Conservation (phyloP, 2,113 vertebrate species). For the Heterochromis multidens region DNA sequence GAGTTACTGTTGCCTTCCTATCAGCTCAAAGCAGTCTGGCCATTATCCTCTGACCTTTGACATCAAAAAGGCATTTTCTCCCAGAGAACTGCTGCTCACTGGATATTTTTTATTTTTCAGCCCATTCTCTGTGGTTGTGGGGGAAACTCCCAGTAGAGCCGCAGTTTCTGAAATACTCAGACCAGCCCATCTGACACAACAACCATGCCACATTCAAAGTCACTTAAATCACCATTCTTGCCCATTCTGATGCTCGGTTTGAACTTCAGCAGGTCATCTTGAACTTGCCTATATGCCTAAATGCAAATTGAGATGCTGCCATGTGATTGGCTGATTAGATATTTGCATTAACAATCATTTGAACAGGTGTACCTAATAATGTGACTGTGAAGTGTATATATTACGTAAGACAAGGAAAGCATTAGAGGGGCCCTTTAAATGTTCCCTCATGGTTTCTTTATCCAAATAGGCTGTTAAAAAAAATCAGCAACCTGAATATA, state of each 20-base stretch:
- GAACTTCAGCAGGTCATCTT: neutral
- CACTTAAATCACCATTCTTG: neutral
- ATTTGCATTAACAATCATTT: neutral
- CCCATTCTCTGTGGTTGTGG: neutral
- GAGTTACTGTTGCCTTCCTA: neutral
- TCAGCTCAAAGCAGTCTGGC: fast-evolving
- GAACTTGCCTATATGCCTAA: neutral
- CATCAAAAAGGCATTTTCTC: neutral
- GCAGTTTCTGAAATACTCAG: neutral
- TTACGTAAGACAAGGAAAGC: neutral
- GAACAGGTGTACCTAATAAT: neutral
- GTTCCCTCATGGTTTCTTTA: neutral
- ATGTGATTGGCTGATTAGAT: neutral
- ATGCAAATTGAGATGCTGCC: neutral
- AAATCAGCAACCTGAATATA: neutral
- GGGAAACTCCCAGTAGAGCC: too few relatives aligned
- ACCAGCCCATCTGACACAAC: neutral
- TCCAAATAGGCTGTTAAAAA: neutral
- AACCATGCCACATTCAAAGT: fast-evolving
- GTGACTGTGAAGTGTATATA: neutral
- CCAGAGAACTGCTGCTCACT: fast-evolving
- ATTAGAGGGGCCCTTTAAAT: neutral
- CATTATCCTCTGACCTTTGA: neutral
- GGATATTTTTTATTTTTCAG: neutral
- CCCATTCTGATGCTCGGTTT: neutral